These are phyloP conservation scores for Spicauda simplicius DNA, from an alignment of 2,888 invertebrate species.

Conservation along the genomic window DNA sequence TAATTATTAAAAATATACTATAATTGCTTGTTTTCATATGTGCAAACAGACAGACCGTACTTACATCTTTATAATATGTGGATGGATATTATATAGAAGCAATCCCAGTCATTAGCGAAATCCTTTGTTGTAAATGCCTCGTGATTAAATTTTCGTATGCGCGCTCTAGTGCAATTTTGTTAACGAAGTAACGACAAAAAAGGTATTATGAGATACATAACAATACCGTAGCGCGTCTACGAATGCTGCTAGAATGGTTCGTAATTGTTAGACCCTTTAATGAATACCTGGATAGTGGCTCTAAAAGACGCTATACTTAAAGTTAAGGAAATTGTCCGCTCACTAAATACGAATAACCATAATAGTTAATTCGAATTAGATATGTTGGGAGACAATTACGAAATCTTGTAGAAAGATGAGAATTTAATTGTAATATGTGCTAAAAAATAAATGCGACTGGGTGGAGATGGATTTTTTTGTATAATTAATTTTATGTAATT, in stretches of 20 bases:
- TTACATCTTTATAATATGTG: neutral
- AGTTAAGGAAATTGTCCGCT: no score
- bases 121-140: slow-evolving; percentile 29
- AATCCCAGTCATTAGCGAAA: slow-evolving; percentile 32
- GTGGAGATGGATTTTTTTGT: no score
- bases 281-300: neutral
- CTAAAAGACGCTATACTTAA: no score
- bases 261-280: slow-evolving; percentile 22
- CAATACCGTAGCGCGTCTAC: slow-evolving; percentile 25
- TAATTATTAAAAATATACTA: no score
- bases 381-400: no score
- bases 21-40: neutral
- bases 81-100: slow-evolving; percentile 5
- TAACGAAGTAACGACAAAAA: slow-evolving; percentile 35
- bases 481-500: no score
- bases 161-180: slow-evolving; percentile 25
- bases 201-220: slow-evolving; percentile 25
- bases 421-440: no score
- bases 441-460: no score
- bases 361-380: no score
- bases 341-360: no score
- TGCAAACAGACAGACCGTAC: slow-evolving; percentile 3
- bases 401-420: no score
- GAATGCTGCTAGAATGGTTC: slow-evolving; percentile 10
- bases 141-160: slow-evolving; percentile 34